A percentile compares a stretch with the other conserved stretches of the same genome.
Evolutionary conservation across 2,113 vertebrate genomes (phyloP).

Genomic region (Aramus guarauna): DNA sequence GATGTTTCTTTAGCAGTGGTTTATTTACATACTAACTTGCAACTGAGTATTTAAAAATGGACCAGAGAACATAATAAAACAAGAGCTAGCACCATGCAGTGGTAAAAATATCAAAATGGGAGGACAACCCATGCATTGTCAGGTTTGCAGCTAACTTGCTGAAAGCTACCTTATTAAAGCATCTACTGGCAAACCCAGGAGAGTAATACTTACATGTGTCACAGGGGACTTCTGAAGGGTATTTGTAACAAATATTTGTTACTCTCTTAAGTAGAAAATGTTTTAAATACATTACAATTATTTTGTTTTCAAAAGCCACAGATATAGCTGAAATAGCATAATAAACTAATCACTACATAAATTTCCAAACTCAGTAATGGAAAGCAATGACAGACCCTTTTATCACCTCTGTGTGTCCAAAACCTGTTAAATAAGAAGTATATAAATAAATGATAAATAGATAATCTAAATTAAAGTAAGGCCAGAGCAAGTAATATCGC

Average conservation of each 20-base stretch:
- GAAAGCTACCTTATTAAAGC: neutral
- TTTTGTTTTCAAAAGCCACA: neutral
- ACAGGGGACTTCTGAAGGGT: neutral
- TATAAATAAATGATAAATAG: neutral
- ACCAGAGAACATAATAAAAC: neutral
- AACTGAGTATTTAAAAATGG: neutral
- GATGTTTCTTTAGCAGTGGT: accelerated
- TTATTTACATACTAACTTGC: neutral
- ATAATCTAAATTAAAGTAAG: neutral
- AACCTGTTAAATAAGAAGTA: neutral
- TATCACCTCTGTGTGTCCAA: neutral
- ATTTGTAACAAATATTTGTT: neutral
- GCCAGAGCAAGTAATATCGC: neutral
- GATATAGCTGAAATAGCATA: neutral
- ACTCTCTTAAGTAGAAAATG: neutral
- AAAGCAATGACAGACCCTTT: neutral
- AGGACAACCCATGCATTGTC: neutral
- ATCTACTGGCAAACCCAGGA: neutral
- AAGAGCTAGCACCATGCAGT: neutral
- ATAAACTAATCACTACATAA: neutral
- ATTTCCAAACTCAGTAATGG: neutral
- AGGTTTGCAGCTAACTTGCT: neutral
- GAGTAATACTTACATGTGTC: neutral
- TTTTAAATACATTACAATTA: neutral
- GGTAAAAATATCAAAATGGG: neutral